Base-by-base conservation (phyloP, 2,888 invertebrate species). In the Synergus japonicus region DNA sequence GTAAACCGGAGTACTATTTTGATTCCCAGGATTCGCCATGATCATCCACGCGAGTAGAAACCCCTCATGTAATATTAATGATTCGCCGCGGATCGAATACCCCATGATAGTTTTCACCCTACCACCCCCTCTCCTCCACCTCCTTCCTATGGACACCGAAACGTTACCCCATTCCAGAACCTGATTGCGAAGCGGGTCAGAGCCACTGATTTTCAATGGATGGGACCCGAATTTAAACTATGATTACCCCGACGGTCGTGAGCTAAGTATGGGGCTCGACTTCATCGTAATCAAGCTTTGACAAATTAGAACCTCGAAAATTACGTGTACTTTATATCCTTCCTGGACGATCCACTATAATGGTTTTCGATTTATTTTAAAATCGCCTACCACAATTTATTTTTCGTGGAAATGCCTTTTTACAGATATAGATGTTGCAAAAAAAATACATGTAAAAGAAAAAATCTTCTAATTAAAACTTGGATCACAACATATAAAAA, bases 21-120 rank as follows among this genome's bases (percentile, higher is more conserved):
- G 88, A 91, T 90, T 89, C 89, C 87, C 86, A 86, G 85, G 87
- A 89, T 90, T 90, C 85, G 88, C 86, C 86, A 86, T 85, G 90
- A 89, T 88, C 88, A 88, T 89, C 85, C 86, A 88, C 88, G 87
- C 89, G 87, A 83, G 82, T 73, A 54, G 54, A 73, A 85, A 83
- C 89, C 89, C 90, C 89, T 91, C 91, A 92, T 92, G 92, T 89
- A 91, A 92, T 92, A 92, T 92, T 92, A 91, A 92, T 92, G 92
- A 90, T 87, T 85, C 86, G 87, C 86, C 87, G 85, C 87, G 88
- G 89, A 92, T 92, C 91, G 90, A 92, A 91, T 91, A 88, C 88
- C 88, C 91, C 87, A 90, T 89, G 90, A 90, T 90, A 91, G 90
- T 88, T 87, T 88, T 86, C 85, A 81, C 81, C 79, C 85, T 79